phyloP scores from a whole-genome alignment of 2,113 vertebrate species.

The Heterocephalus glaber region DNA sequence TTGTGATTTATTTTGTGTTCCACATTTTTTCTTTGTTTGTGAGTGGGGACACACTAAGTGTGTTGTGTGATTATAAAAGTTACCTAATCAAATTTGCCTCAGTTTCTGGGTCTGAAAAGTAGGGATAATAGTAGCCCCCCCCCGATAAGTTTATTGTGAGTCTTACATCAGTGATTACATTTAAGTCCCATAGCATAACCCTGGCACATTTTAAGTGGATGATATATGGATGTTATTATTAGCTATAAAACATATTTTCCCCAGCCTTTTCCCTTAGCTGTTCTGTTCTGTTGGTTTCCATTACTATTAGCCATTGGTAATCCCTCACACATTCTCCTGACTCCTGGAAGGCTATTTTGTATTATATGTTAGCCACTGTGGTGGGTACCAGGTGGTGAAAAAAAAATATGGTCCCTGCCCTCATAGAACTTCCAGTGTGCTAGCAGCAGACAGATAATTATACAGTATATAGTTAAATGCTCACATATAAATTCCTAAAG shows the following conservation, averaged over 20 bases:
- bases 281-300: background rate
- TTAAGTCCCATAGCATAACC: background rate
- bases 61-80: background rate
- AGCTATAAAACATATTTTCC: background rate
- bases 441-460: background rate
- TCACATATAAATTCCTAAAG: background rate
- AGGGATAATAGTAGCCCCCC: background rate
- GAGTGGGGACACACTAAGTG: background rate
- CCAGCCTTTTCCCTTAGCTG: background rate
- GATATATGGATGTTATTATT: background rate
- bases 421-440: background rate
- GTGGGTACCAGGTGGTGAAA: background rate
- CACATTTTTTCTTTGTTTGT: background rate
- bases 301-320: background rate
- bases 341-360: background rate
- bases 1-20: background rate
- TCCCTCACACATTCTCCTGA: background rate
- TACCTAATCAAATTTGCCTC: background rate
- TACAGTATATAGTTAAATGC: background rate
- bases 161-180: background rate
- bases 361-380: background rate
- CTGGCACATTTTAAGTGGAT: background rate
- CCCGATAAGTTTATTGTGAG: background rate
- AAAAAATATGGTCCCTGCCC: background rate
- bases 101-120: background rate